Evolutionary conservation across 2,888 invertebrate genomes (phyloP).

Genomic region (Dryomyza anilis): DNA sequence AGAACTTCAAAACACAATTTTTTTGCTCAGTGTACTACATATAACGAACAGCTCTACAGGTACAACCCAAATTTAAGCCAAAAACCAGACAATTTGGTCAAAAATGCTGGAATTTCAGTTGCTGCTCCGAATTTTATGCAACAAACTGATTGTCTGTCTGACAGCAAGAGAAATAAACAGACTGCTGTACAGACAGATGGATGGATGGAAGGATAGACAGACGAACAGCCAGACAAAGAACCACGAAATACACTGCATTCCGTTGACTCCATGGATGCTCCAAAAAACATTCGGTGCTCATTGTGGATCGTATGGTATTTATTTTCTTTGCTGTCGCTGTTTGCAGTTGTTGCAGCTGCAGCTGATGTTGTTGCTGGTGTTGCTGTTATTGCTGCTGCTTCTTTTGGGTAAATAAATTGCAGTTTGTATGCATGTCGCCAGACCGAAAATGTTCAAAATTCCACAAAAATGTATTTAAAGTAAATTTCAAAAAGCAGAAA

Average conservation of each 20-base stretch:
- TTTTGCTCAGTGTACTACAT: too few species aligned
- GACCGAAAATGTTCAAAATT: neutral
- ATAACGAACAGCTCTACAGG: too few species aligned
- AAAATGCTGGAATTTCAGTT: too few species aligned
- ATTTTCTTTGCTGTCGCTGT: neutral
- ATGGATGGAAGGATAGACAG: neutral
- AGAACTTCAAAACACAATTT: too few species aligned
- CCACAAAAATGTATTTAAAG: neutral
- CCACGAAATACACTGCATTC: conserved; percentile 37
- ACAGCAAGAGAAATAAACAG: neutral
- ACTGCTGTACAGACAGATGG: neutral
- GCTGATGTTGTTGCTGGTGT: conserved; percentile 32
- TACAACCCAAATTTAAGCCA: too few species aligned
- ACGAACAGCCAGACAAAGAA: neutral
- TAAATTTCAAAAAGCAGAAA: neutral
- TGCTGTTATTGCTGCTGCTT: conserved; percentile 32
- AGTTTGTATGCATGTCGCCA: neutral
- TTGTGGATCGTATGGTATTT: conserved; percentile 21
- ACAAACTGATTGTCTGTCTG: neutral
- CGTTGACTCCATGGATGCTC: conserved; percentile 33
- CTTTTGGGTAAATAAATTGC: conserved; percentile 11
- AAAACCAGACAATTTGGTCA: too few species aligned
- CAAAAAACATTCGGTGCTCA: neutral
- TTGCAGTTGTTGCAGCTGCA: conserved; percentile 2
- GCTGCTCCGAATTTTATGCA: neutral